These are phyloP conservation scores for Erpobdella octoculata DNA, from an alignment of 2,888 invertebrate species.

Conservation along the genomic window DNA sequence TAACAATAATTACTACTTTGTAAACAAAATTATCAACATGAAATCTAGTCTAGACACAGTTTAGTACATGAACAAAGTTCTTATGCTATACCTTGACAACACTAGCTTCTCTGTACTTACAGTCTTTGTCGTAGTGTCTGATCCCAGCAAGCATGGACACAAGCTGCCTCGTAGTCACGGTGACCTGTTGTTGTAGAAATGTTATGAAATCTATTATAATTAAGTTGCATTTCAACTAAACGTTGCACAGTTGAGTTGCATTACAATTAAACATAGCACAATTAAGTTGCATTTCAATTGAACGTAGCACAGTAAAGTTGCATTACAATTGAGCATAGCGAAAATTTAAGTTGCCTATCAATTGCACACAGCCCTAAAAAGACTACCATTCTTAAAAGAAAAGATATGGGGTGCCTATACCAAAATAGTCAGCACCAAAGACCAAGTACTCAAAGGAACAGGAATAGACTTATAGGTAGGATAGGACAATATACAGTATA, in stretches of 20 bases:
- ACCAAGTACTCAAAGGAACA: no score
- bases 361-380: neutral
- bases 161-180: constrained; percentile 56
- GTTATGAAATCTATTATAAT: neutral
- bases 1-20: neutral
- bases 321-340: neutral
- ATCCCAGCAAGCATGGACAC: constrained; percentile 57
- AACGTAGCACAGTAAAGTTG: neutral
- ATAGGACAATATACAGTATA: no score
- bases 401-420: no score
- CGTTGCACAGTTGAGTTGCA: neutral
- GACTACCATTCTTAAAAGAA: no score
- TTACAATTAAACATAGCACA: neutral
- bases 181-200: constrained; percentile 40
- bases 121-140: constrained; percentile 54
- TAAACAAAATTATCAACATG: no score
- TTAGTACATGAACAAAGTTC: no score
- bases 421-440: no score
- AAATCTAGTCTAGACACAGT: no score
- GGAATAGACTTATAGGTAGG: no score
- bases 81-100: no score
- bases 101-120: neutral
- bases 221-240: neutral
- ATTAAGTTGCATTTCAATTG: neutral
- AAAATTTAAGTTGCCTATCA: neutral